phyloP scores from a whole-genome alignment of 2,888 invertebrate species.

The Leptinotarsa haldemani region DNA sequence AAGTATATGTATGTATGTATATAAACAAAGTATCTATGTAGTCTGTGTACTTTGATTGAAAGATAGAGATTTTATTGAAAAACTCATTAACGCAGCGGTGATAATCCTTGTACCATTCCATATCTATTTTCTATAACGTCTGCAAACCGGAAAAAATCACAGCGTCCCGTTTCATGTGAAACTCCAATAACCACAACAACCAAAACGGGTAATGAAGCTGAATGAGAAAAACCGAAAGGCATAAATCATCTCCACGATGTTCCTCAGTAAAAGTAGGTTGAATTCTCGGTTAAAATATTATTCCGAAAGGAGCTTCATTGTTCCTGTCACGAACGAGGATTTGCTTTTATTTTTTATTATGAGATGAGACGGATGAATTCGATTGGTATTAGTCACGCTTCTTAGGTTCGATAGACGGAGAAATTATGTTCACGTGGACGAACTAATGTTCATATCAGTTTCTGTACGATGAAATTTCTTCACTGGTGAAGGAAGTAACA shows the following conservation, averaged over 20 bases:
- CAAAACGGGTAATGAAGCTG: conserved; percentile 8
- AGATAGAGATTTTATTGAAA: no score
- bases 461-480: no score
- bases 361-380: conserved; percentile 7
- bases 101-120: no score
- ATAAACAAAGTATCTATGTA: no score
- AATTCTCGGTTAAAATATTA: conserved; percentile 12
- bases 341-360: conserved; percentile 11
- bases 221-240: conserved; percentile 9
- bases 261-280: conserved; percentile 19
- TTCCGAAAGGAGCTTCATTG: conserved; percentile 19
- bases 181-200: background rate
- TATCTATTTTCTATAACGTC: no score
- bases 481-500: no score
- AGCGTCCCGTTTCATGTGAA: background rate
- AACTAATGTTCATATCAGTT: no score
- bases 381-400: conserved; percentile 28
- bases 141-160: background rate
- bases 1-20: no score
- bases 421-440: background rate
- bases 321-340: conserved; percentile 25
- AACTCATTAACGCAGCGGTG: no score
- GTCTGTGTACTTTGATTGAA: no score
- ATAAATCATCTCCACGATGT: conserved; percentile 14
- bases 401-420: conserved; percentile 1